phyloP scores from a whole-genome alignment of 1,140 invertebrate genomes.

The Leguminivora glycinivorella region DNA sequence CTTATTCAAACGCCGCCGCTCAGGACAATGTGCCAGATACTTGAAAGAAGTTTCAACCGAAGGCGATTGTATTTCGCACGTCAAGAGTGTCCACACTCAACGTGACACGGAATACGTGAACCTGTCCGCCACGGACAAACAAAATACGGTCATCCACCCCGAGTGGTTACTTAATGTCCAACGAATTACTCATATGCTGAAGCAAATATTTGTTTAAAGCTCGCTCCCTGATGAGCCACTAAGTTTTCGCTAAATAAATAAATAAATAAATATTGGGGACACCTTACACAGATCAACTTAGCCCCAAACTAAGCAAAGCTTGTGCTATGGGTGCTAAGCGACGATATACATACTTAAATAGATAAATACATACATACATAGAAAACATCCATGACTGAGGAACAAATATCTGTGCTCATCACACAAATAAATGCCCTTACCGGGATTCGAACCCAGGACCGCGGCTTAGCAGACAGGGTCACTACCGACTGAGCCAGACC shows the following conservation, averaged over 20 bases:
- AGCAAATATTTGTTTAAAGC: conserved; percentile 58
- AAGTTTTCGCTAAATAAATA: conserved; percentile 51
- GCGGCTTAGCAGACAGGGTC: too few relatives aligned
- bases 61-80: conserved; percentile 34
- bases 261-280: too few relatives aligned
- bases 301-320: too few relatives aligned
- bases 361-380: too few relatives aligned
- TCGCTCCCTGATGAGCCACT: conserved; percentile 52
- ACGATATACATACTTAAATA: too few relatives aligned
- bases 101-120: conserved; percentile 52
- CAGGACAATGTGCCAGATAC: conserved; percentile 50
- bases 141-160: conserved; percentile 67
- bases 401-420: too few relatives aligned
- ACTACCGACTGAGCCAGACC: too few relatives aligned
- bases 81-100: conserved; percentile 46
- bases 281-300: too few relatives aligned
- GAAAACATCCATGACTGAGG: too few relatives aligned
- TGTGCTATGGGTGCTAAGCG: too few relatives aligned
- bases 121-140: conserved; percentile 59
- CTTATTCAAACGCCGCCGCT: conserved; percentile 42
- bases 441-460: too few relatives aligned
- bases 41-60: conserved; percentile 23
- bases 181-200: conserved; percentile 64
- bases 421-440: too few relatives aligned
- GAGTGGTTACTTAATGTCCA: conserved; percentile 68